Base-by-base conservation (phyloP, 1,140 invertebrate species). In the Elysia chlorotica region DNA sequence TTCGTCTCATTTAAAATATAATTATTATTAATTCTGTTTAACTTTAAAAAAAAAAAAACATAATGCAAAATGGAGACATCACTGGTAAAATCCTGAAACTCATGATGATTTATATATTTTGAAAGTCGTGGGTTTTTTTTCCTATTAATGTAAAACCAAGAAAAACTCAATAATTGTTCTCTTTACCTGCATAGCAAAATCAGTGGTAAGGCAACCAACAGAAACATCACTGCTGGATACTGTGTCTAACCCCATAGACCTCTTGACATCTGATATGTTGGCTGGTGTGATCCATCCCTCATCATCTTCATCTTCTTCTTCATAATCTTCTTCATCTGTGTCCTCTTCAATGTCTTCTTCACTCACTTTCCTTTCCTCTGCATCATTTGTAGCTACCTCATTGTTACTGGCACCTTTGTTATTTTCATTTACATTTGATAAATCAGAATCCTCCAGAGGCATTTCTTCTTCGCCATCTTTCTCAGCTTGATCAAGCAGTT, bases 151-250 rank as follows among this genome's bases (percentile, higher is more conserved):
- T 48, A 48, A n/a, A 48, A 48, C n/a, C 41, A 48, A 48, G n/a
- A 10, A n/a, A 59, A 59, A 17, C 17, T 59, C 10, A 65, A 65
- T 17, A 28, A 6, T 21, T 21, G 17, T 25, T 59, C 53, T 78
- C 84, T n/a, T n/a, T n/a, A 91, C 90, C 88, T 92, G 96, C 91
- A 99, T 95, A 0, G 97, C 95, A 91, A 97, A 99, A 89, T 99
- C 97, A 65, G 93, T 95, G 25, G 96, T 98, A 69, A 99, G 91
- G 85, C 96, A 99, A 0, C 95, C 96, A 48, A 99, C 95, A 75
- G 87, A 88, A 0, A 93, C 83, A 61, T 14, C 14, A 63, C 33
- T 5, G 61, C 36, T 48, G 65, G 90, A 74, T 89, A 68, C 57
- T 66, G 53, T 33, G 14, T 79, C 90, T n/a, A 88, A 82, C 74